phyloP scores from a whole-genome alignment of 2,113 vertebrate species.

The Tetrao urogallus region DNA sequence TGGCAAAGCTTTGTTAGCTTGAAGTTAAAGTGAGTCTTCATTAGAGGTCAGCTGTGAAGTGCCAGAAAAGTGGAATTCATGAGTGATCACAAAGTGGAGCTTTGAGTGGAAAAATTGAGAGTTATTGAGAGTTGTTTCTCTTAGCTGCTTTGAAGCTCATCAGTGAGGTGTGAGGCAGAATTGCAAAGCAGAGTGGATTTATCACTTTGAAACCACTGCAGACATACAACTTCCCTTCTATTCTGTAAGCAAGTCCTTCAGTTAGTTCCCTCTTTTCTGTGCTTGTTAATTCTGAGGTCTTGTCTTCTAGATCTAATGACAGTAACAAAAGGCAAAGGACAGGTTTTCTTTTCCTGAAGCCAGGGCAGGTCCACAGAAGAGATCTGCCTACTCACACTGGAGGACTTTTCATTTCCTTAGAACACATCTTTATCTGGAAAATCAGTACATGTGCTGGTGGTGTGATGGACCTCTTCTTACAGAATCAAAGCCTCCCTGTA shows the following conservation, averaged over 20 bases:
- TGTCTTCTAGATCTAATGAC: background rate
- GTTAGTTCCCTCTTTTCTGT: background rate
- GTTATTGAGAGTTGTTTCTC: background rate
- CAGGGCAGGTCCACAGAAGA: background rate
- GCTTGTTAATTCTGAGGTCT: background rate
- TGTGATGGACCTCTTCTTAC: background rate
- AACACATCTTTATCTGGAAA: background rate
- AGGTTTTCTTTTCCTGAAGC: background rate
- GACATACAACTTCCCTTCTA: background rate
- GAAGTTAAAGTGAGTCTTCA: background rate
- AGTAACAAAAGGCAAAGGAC: background rate
- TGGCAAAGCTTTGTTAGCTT: background rate
- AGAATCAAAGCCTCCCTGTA: background rate
- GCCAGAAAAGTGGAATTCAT: background rate
- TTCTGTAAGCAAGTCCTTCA: background rate
- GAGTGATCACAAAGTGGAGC: background rate
- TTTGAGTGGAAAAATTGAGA: background rate
- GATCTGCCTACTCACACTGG: background rate
- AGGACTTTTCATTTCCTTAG: background rate
- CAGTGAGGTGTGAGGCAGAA: background rate
- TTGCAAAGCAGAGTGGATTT: background rate
- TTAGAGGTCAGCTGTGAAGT: background rate
- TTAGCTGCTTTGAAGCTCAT: background rate
- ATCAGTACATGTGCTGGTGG: background rate
- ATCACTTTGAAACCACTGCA: background rate